Evolutionary conservation across 2,888 invertebrate species (phyloP), one percentile per base, ranked within the genome.

Genomic region (Axea sp.): DNA sequence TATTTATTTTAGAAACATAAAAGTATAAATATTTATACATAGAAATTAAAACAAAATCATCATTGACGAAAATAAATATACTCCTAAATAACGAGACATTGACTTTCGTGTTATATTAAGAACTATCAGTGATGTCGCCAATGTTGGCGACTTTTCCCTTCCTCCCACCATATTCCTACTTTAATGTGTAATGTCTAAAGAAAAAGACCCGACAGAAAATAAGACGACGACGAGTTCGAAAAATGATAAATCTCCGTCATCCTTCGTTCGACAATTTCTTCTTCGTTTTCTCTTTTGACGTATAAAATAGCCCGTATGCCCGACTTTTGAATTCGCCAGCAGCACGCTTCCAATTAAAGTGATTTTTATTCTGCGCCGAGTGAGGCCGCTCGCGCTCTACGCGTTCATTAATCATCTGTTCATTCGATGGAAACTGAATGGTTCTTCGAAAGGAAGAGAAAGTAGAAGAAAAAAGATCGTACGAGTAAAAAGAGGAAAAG

Each of bases 391-490:
- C 11, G 65, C 51, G 33, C 31, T 62, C 73, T 68, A 49, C 60
- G 60, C 77, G 73, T 75, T 78, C 79, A 81, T 81, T 81, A 82
- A 82, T 80, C 80, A 81, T 80, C 79, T 74, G 57, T 69, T 57
- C 77, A 79, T 78, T 80, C 79, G 81, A 80, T 79, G 79, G 78
- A 80, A 79, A 80, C 78, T 78, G 75, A 77, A 76, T 77, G 75
- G 68, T 75, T 68, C 51, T 57, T 67, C 24, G 26, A n/a, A 26
- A 35, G 75, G 65, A 49, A 59, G 24, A 67, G 30, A 47, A 67
- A 30, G 19, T 2, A 17, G 8, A 39, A 35, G 53, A 39, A 67
- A 68, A 57, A 57, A 33, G 30, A 53, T 31, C 22, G 35, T 14
- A n/a, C 30, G 37, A 60, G 5, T n/a, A 37, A 73, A 49, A 71